Base-by-base conservation (phyloP, 1,140 invertebrate genomes). In the Ceratoteleas bidentatus region DNA sequence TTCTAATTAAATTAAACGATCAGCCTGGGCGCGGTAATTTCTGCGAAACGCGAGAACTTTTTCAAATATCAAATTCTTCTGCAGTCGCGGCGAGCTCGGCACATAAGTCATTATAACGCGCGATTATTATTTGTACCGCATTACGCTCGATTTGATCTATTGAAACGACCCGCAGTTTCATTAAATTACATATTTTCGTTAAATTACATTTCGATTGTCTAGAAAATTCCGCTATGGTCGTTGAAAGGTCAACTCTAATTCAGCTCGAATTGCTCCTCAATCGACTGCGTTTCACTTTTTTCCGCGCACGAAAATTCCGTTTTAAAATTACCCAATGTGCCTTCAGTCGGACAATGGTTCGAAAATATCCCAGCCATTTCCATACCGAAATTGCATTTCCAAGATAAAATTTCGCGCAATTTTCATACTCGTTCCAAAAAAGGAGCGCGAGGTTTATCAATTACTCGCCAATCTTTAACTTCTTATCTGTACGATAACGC, bases 1-100 rank as follows among this genome's bases (percentile, higher is more conserved):
- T 16, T 57, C 40, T 68, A 68, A 68, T 68, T 68, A 68, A 68
- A 57, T 57, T 68, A 56, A 68, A 68, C 53, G 64, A 56, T 56
- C 38, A 54, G 13, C n/a, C 33, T 32, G 6, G 13, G 64, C 52
- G 4, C 8, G 65, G 24, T 57, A 68, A 57, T 57, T 68, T 57
- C 10, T n/a, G 11, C 50, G 53, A 66, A 66, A 66, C 34, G 34
- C 24, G 52, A 66, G 64, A 66, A 47, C 14, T 66, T 66, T 66
- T 54, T 66, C 24, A 56, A 45, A 66, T 66, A 47, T 66, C 64
- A 14, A 34, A 43, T 65, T 65, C 50, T 54, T 65, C 60, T 4
- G 3, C 11, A 34, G 45, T 49, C 10, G 43, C 40, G 43, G 47
- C 47, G 24, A 24, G 24, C 24, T 24, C 24, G 24, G 24, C 4